Conservation (phyloP, 2,113 vertebrate species). For the Toxostoma redivivum region DNA sequence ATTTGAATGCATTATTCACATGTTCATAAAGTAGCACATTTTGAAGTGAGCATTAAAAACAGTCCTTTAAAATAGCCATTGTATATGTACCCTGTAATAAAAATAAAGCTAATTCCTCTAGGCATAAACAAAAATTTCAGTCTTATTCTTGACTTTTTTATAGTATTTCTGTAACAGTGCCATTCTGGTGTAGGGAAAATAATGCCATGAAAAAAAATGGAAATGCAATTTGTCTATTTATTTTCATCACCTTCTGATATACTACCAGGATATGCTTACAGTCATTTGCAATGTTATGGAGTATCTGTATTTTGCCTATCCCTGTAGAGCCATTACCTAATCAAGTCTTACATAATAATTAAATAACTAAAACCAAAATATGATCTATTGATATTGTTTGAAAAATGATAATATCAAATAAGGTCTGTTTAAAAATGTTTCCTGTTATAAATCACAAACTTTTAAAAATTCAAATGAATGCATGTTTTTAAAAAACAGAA, state of each 20-base stretch:
- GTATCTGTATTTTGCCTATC: not conserved
- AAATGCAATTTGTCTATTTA: not conserved
- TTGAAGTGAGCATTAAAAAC: not conserved
- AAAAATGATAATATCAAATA: constrained; percentile 11
- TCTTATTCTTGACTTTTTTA: not conserved
- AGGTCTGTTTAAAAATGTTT: not conserved
- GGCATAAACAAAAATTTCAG: not conserved
- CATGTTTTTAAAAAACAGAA: not conserved
- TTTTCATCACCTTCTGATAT: not conserved
- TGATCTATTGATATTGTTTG: not conserved
- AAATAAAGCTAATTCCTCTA: not conserved
- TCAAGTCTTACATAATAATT: constrained; percentile 3
- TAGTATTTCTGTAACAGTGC: not conserved
- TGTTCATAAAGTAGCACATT: not conserved
- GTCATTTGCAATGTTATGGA: not conserved
- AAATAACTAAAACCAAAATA: not conserved
- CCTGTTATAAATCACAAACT: not conserved
- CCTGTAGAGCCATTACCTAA: not conserved
- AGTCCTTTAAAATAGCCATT: not conserved
- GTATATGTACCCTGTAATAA: not conserved
- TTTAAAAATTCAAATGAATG: not conserved
- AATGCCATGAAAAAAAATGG: not conserved
- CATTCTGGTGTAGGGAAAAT: not conserved
- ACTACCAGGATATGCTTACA: not conserved
- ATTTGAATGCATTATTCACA: not conserved